Base-by-base conservation (phyloP, 2,797 vertebrate species). In the Neosilurus mollespiculum region DNA sequence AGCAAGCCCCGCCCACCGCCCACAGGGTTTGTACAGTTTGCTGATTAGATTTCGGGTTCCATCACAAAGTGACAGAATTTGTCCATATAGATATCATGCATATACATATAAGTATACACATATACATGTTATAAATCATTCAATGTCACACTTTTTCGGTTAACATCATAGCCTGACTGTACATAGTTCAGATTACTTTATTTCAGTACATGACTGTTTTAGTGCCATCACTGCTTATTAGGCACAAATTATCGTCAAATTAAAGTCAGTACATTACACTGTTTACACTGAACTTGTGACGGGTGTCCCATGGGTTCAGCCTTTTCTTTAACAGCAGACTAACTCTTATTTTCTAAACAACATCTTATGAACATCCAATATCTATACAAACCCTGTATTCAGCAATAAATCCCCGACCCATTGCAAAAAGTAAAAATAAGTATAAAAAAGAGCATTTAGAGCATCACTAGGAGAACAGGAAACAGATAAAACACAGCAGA, bases 1-100 rank as follows among this genome's bases (percentile, higher is more conserved):
- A 89, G 86, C 89, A 93, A 91, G 92, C 92, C 92, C 93, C 94
- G 89, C 91, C 93, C 94, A 89, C 91, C 87, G 51, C 30, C 24
- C 22, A 70, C 80, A 72, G 80, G 34, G 67, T 81, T 81, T 54
- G 56, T 81, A 81, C 80, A 81, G 67, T 3, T 56, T 34, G 51
- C 20, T 34, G 53, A 79, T 16, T 30, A 56, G n/a, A 20, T 18
- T 37, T 37, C 59, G 5, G 30, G 7, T 22, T 64, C 3, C 16
- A 18, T 67, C 64, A 66, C 14, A 26, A 72, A 24, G n/a, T 26
- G 49, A 72, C 12, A 4, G 49, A 71, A 7, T 71, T 51, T 51
- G 22, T 2, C 37, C 9, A 20, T 69, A 64, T 37, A 11, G 20
- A 1, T 9, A 49, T 0, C 18, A 49, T 30, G 30, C 30, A 43